Evolutionary conservation across 1,140 invertebrate species (phyloP).

Genomic region (Drosophila pruinosa): DNA sequence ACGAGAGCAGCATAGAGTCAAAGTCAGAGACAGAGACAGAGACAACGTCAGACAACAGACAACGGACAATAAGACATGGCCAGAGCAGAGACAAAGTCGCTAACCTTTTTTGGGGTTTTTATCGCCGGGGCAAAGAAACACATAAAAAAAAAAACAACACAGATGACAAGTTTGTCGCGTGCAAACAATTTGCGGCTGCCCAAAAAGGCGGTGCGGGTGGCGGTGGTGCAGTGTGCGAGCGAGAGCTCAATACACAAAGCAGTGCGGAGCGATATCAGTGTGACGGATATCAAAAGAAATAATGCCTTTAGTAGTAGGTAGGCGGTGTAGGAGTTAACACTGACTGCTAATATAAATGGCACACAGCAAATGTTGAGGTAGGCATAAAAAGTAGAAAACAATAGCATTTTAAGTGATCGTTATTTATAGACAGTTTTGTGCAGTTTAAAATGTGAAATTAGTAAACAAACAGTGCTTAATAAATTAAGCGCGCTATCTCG

Average conservation of each 20-base stretch:
- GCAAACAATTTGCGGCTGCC: conserved; percentile 75
- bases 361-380: conserved; percentile 18
- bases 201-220: conserved; percentile 68
- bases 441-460: too few relatives aligned
- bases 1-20: conserved; percentile 8
- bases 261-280: conserved; percentile 46
- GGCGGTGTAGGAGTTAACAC: conserved; percentile 38
- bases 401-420: too few relatives aligned
- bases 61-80: conserved; percentile 14
- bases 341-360: conserved; percentile 26
- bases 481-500: neutral
- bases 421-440: too few relatives aligned
- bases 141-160: conserved; percentile 45
- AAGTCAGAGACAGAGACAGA: neutral
- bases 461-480: too few relatives aligned
- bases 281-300: conserved; percentile 62
- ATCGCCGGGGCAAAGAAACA: conserved; percentile 45
- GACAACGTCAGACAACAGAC: neutral
- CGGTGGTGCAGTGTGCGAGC: conserved; percentile 4
- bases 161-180: conserved; percentile 79
- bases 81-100: conserved; percentile 64
- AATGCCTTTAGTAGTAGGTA: conserved; percentile 40
- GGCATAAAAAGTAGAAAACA: neutral
- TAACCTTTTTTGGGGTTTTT: conserved; percentile 71
- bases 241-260: neutral